Evolutionary conservation across 2,888 invertebrate genomes (phyloP), one percentile per base, ranked within the genome.

Genomic region (Drosophila macrospina): DNA sequence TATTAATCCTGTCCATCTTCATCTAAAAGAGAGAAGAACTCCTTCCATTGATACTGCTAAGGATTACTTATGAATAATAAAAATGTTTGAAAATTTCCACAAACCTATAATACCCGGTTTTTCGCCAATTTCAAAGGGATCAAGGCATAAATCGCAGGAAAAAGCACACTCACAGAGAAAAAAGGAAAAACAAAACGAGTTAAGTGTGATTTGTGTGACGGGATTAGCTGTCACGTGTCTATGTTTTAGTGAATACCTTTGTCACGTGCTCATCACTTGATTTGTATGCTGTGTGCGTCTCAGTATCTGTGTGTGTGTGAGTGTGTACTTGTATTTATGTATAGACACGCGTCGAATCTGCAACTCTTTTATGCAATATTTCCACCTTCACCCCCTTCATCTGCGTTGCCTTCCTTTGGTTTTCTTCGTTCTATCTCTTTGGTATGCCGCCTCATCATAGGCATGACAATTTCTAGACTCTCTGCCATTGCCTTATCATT

Each of bases 401-500:
- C 26, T 1, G 2, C 20, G 20, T 28, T 7, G n/a, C 16, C 4
- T 7, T 11, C 11, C 37, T 30, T 30, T 20, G 20, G 20, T 20
- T n/a, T 11, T 1, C 13, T 5, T 39, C 0, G 8, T 5, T 15
- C 6, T 42, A 20, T 64, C 52, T 41, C 59, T 74, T 74, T 67
- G 56, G 52, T 42, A 50, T 66, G 77, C 69, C 74, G 78, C 67
- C 60, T 65, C 81, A 42, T 65, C 78, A 61, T 44, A 52, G 59
- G 54, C 75, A 68, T 85, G 85, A 80, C 86, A 85, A 85, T 85
- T 86, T 69, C 76, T 62, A 63, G 66, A 51, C 39, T 64, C 41
- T 57, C 39, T 52, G 73, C 61, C 72, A 55, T 68, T 48, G 73
- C 63, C 80, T 88, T 86, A 86, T 86, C 88, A 86, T 84, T 80